Evolutionary conservation across 2,888 invertebrate species (phyloP), one percentile per base, ranked within the genome.

Genomic region (Leucoma salicis): DNA sequence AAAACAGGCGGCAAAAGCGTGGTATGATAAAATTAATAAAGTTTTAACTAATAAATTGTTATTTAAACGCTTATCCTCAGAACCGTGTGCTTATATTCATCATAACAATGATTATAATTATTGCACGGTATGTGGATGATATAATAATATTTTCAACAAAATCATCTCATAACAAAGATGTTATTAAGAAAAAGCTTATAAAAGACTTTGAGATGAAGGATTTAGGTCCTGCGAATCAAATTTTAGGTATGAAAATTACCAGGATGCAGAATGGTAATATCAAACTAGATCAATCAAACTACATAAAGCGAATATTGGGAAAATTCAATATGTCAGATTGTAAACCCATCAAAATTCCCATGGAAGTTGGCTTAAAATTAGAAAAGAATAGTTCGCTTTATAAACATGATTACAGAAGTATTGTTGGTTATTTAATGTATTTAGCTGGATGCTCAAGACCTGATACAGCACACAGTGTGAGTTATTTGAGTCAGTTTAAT

Each of bases 341-440:
- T 29, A 29, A 29, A 54, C 1, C 1, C 8, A 13, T 29, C 12
- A 8, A 29, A 2, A 66, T 61, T 18, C 63, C 59, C 3, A 60
- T 63, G 31, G 62, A 63, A 21, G 1, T 11, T 41, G 52, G 48
- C 32, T 44, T 62, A 31, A 52, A 55, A 18, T 3, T 54, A n/a
- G 18, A 33, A 5, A 55, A 14, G 13, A 45, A 16, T 31, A 14
- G 39, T 35, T 35, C 46, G 41, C 33, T 31, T 27, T 7, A 29
- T 15, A 37, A 16, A 4, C 6, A 4, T 50, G 45, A 1, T 59
- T 53, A 41, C 49, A 11, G 10, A 6, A 18, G 12, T 21, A 7
- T 28, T 11, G 12, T 28, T 28, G 28, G 28, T 2, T 12, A 12
- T 7, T 28, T 28, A 28, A 28, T 28, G 28, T 28, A 28, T 28